These are phyloP conservation scores for Neosilurus hyrtlii DNA, from an alignment of 2,797 vertebrate genomes.

Conservation along the genomic window DNA sequence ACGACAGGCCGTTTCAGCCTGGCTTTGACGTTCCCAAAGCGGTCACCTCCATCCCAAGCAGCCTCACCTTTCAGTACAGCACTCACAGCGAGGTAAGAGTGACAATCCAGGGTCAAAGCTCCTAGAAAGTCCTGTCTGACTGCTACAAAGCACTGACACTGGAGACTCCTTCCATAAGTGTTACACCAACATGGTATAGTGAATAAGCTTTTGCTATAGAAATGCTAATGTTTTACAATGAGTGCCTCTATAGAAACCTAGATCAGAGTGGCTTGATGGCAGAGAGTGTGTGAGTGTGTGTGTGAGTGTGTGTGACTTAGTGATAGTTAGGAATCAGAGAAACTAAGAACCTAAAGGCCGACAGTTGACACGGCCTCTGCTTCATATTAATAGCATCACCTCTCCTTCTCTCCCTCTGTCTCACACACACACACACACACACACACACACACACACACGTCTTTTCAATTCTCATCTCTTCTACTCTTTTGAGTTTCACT, in stretches of 20 bases:
- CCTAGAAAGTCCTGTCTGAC: too few species aligned
- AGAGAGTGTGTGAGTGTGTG: slow-evolving; percentile 11
- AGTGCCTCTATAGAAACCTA: background rate
- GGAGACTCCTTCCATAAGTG: background rate
- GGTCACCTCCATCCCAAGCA: slow-evolving; percentile 75
- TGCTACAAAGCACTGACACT: background rate
- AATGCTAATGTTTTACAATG: background rate
- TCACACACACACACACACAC: background rate
- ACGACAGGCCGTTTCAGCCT: slow-evolving; percentile 70
- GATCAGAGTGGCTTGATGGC: background rate
- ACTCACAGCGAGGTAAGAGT: slow-evolving; percentile 66
- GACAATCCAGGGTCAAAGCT: background rate
- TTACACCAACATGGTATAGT: too few species aligned
- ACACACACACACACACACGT: too few species aligned
- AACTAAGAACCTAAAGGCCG: background rate
- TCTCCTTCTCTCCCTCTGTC: slow-evolving; percentile 11
- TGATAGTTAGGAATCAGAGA: slow-evolving; percentile 13
- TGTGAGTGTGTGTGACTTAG: slow-evolving; percentile 12
- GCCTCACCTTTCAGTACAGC: slow-evolving; percentile 70
- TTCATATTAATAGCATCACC: slow-evolving; percentile 41
- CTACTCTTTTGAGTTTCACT: slow-evolving; percentile 2
- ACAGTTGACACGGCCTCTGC: slow-evolving; percentile 2
- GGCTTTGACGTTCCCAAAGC: slow-evolving; percentile 67
- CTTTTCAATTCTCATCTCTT: slow-evolving; percentile 28
- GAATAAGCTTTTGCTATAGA: background rate